Base-by-base conservation (phyloP, 2,113 vertebrate genomes). In the Tetrao urogallus region DNA sequence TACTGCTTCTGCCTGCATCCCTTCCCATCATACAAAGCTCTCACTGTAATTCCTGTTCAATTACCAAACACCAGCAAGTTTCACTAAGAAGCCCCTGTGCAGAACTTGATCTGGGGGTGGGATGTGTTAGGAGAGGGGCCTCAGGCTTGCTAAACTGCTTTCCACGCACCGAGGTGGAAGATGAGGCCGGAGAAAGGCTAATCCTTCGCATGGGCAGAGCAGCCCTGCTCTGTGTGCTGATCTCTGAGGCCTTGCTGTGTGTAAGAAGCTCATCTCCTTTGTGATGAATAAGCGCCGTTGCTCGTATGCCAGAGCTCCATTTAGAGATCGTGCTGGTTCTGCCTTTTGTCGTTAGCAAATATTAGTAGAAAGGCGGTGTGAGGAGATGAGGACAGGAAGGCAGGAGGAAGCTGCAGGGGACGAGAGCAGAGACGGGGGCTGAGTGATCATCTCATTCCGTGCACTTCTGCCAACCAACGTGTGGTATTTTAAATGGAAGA, bases 191-290 rank as follows among this genome's bases (percentile, higher is more conserved):
- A 28, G 34, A 88, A 89, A 82, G 52, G 47, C 87, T 94, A 92
- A 95, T 94, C 94, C 69, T 61, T 85, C 60, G 93, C 47, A 64
- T 85, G 87, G 72, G 89, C 75, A 77, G 74, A 85, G 32, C 60
- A 64, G 54, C 76, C 90, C 58, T 82, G 24, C 75, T 94, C 69
- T 95, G 74, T 93, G 75, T 32, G 14, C 67, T 95, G 88, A 95
- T 93, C 91, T 93, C 70, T 82, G 79, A 74, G 92, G 83, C 85
- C 45, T 92, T 80, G 75, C 72, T 57, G 43, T 36, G 30, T 88
- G 91, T 89, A 87, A 94, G 92, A 86, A 93, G 63, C 81, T 91
- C 66, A 83, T 91, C 89, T 92, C 32, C 36, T 80, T 95, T n/a
- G 16, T 65, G 80, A 82, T 19, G 19, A 86, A 69, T 82, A 71